Base-by-base conservation (phyloP, 2,888 invertebrate genomes). In the Papilio demoleus region DNA sequence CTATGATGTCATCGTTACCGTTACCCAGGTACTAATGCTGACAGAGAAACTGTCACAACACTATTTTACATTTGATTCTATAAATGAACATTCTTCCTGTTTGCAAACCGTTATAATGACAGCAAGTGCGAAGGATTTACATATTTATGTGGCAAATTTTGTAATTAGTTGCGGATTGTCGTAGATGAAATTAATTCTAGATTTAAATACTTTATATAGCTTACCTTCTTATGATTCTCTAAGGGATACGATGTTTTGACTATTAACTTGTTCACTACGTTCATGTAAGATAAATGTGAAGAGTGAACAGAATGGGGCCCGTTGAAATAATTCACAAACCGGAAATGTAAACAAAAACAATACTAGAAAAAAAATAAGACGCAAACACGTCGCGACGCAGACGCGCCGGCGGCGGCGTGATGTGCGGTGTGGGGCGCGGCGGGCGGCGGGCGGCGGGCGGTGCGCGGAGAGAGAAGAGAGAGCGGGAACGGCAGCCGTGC, bases 281-380 rank as follows among this genome's bases (percentile, higher is more conserved):
- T n/a, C n/a, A n/a, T n/a, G n/a, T n/a, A n/a, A n/a, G n/a, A n/a
- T n/a, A 50, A 34, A 36, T 3, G 58, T 36, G n/a, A 56, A 9
- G 24, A 47, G 17, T 47, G 9, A n/a, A n/a, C n/a, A n/a, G n/a
- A n/a, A n/a, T n/a, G 19, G 12, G 38, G 11, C 38, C 17, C 53
- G 50, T 50, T 9, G 50, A 27, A 4, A 17, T 17, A n/a, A 14
- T 8, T 17, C 17, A 14, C 42, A 53, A 27, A 53, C 11, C 24
- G 27, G n/a, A 27, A 53, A 27, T 11, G 14, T 50, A 50, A 50
- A 50, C 53, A 60, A 60, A 24, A 60, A 60, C 60, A 60, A 40
- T 60, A 40, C 17, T 1, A 34, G 22, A n/a, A 22, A 19, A 24
- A 36, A n/a, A 60, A 40, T 24, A 40, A 34, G 4, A 45, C 27